Evolutionary conservation across 2,888 invertebrate genomes (phyloP), one percentile per base, ranked within the genome.

Genomic region (Caenorhabditis sinica): DNA sequence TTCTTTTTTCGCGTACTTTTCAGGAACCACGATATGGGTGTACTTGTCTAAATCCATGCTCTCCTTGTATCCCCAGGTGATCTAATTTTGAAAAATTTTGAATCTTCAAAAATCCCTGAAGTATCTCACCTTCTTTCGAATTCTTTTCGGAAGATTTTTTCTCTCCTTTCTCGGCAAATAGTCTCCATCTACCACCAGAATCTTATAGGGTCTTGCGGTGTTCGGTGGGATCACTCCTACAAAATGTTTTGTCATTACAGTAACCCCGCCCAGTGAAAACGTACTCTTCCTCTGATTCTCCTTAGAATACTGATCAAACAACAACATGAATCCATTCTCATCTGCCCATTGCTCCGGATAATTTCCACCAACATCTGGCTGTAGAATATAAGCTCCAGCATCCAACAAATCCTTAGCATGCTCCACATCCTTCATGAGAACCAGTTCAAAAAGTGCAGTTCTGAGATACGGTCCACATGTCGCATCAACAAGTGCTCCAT

Each of bases 1-100:
- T 6, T 53, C 53, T 13, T 53, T 56, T 23, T 28, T 49, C 0
- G 13, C 4, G 15, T 53, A 69, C 6, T 56, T 36, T 20, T 28
- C 11, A n/a, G 73, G 61, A 5, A 73, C 20, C 3, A 73, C 73
- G 11, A 73, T 73, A 49, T 73, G 73, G 5, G 73, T 73, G 51
- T 43, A 73, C 49, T 49, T 61, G 30, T 73, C 36, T 61, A 73
- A 60, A 73, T 73, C 33, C 61, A 49, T 73, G 0, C 30, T 23
- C 4, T n/a, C 28, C 2, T 51, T 51, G 61, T 73, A 73, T 23
- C 61, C 73, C 73, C 73, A 73, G 1, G 73, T 73, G 73, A 73
- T 60, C 72, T 71, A 71, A 20, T 17, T 17, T 45, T 49, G 15
- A 40, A 40, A 40, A 40, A 40, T 6, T 11, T 11, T 40, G 40